Percentiles rank a stretch among this genome's conserved stretches.
Evolutionary conservation across 2,888 invertebrate genomes (phyloP).

Genomic region (Orthonychiurus folsomi): DNA sequence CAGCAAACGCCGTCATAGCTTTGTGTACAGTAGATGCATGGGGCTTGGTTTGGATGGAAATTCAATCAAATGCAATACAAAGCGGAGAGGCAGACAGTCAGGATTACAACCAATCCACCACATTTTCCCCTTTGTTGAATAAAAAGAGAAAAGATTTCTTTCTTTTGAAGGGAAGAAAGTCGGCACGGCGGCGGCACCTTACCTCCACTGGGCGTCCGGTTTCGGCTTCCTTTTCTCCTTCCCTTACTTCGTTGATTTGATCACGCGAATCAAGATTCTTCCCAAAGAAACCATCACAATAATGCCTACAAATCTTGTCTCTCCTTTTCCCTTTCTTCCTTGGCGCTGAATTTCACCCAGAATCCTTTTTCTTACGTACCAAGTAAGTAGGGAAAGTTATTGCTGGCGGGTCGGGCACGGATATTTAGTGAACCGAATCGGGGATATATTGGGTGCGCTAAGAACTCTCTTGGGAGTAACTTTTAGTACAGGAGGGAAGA

Average conservation of each 20-base stretch:
- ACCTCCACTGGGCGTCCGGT: no score
- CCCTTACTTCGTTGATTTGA: background rate
- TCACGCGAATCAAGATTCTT: constrained; percentile 1
- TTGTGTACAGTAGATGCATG: no score
- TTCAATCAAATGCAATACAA: no score
- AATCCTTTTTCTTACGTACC: no score
- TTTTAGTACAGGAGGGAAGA: no score
- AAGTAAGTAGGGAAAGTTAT: background rate
- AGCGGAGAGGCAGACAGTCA: no score
- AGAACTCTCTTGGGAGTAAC: background rate
- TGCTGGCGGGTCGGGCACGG: background rate
- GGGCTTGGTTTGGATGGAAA: no score
- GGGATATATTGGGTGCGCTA: constrained; percentile 1
- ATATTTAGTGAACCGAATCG: background rate
- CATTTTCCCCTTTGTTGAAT: no score
- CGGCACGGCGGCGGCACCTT: no score
- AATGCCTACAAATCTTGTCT: background rate
- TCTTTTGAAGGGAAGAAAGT: background rate
- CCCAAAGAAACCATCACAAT: background rate
- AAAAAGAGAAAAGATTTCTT: background rate
- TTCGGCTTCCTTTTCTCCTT: background rate
- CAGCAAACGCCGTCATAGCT: no score
- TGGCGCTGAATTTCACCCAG: background rate
- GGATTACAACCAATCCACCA: no score
- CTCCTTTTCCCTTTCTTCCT: background rate